Evolutionary conservation across 2,113 vertebrate genomes (phyloP), one percentile per base, ranked within the genome.

Genomic region (Petroica traversi): DNA sequence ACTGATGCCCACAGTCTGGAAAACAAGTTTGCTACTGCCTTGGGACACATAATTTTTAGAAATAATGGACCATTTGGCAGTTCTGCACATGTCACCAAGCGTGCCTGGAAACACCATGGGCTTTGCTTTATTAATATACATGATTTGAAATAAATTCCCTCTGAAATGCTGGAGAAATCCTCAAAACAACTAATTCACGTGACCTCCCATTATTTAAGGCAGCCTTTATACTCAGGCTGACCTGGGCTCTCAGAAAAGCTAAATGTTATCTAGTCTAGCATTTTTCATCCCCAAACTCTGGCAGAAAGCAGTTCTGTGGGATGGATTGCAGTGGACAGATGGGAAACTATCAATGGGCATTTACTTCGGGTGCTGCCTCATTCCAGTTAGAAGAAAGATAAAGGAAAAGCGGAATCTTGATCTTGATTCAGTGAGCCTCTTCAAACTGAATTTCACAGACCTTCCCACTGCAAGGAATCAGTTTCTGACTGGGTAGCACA

Each of bases 31-130:
- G 96, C 95, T 96, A 88, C 97, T 24, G 82, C 95, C 97, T 93
- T 94, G 97, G 98, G 97, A 98, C 96, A 96, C 88, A 97, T 97
- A 96, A 95, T 97, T 98, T 98, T 98, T 97, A 97, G 97, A 98
- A 98, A 98, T 97, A 98, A 98, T 96, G 97, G 97, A 97, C 94
- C 97, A 96, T 97, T 98, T 98, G 97, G 97, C 97, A 97, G 96
- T 74, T 77, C 79, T 90, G 89, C 97, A 98, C 97, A 96, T 97
- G 97, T 95, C 97, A 94, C 76, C 90, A 62, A 91, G 72, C 96
- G 92, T 89, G 77, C 94, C 71, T 97, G 86, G 95, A 95, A 97
- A 69, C 91, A 93, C 93, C 92, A 92, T 95, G 96, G 54, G 92
- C 54, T 94, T 94, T 95, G 77, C 94, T 98, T 96, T 98, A 96